Evolutionary conservation across 2,113 vertebrate species (phyloP).

Genomic region (Loxodonta africana): DNA sequence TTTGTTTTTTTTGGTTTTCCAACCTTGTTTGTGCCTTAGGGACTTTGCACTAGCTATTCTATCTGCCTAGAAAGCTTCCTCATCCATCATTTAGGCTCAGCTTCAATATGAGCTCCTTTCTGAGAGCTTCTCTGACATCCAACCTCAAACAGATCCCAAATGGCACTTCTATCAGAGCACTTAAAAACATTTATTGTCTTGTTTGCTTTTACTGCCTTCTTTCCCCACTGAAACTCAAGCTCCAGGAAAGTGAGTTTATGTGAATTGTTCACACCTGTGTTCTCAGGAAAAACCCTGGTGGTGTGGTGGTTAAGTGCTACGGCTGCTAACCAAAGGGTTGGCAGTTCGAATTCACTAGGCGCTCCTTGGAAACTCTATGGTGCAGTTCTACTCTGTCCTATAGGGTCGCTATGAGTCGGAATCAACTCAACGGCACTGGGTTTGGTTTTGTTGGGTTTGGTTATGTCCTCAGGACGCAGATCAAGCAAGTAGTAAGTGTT

Average conservation of each 20-base stretch:
- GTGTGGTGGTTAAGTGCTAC: too few relatives aligned
- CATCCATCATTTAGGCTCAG: neutral
- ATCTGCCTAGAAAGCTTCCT: neutral
- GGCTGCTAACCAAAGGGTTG: too few relatives aligned
- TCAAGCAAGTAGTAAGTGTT: neutral
- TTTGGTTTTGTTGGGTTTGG: too few relatives aligned
- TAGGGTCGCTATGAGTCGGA: too few relatives aligned
- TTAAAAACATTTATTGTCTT: neutral
- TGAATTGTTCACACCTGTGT: neutral
- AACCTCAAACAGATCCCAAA: slow-evolving; percentile 5
- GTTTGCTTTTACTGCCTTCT: neutral
- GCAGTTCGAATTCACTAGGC: too few relatives aligned
- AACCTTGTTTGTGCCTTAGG: too few relatives aligned
- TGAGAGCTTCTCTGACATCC: neutral
- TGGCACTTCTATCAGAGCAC: neutral
- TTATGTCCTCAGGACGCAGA: neutral
- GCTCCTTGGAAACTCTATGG: too few relatives aligned
- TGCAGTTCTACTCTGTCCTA: too few relatives aligned
- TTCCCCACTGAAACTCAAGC: slow-evolving; percentile 33
- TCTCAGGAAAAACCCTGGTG: neutral
- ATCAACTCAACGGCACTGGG: too few relatives aligned
- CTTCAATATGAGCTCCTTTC: slow-evolving; percentile 11
- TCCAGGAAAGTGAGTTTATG: neutral
- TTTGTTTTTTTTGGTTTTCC: too few relatives aligned
- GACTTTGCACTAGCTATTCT: too few relatives aligned